Base-by-base conservation (phyloP, 2,888 invertebrate species). In the Leuctra nigra region DNA sequence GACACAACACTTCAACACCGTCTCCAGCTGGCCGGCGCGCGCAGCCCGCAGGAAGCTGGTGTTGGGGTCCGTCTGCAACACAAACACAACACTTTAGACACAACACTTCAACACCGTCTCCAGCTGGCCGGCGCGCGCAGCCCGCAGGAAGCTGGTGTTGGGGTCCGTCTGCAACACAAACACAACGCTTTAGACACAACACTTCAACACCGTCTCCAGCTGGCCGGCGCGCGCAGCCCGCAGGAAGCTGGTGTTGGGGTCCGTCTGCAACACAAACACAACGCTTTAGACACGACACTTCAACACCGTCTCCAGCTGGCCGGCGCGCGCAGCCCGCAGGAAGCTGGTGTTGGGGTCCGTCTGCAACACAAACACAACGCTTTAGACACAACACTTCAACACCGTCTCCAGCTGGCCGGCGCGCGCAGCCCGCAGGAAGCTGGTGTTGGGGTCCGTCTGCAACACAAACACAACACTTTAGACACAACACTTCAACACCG, bases 221-320 rank as follows among this genome's bases (percentile, higher is more conserved):
- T 98, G 96, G 47, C 98, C 98, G 62, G 96, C 96, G 66, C 98
- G 83, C 61, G 98, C 98, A 66, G 98, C 97, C 67, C 98, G 83
- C 68, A 99, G 79, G 75, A 99, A 98, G 66, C 93, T 91, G 69
- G 97, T 96, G 74, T 92, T 95, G 66, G 94, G 91, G 73, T 98
- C 98, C 73, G 86, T 86, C 93, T 93, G 82, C 35, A 81, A 81
- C 61, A 64, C 61, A 67, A 53, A 54, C 57, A 56, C 22, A 41
- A 55, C 33, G 22, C 96, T 68, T n/a, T n/a, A n/a, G n/a, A n/a
- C n/a, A n/a, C n/a, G n/a, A n/a, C n/a, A 88, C 71, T 98, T 96
- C 68, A 94, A 78, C 23, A 99, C 91, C 73, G 92, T 94, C 67
- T 93, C 92, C 65, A 98, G 78, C 70, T 98, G 96, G 47, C 98